These are phyloP conservation scores for Euleptes europaea DNA, from an alignment of 2,113 vertebrate species.

Conservation along the genomic window DNA sequence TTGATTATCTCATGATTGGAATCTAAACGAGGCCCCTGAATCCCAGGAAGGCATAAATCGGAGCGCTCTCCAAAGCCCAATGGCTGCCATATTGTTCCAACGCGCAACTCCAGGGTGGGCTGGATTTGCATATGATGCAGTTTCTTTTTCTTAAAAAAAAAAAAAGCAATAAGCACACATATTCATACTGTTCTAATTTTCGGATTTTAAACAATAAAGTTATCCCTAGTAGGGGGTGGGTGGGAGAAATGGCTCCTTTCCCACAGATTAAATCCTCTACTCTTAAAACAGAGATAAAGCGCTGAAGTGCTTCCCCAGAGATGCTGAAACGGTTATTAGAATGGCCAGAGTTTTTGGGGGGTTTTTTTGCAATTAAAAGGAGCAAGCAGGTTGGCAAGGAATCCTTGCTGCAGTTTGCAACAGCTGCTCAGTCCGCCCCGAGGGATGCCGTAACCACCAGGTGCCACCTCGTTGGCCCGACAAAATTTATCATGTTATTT, in stretches of 20 bases:
- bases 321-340: background rate
- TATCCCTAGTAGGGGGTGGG: too few species aligned
- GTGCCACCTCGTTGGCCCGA: background rate
- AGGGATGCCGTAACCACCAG: background rate
- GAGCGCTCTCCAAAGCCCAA: background rate
- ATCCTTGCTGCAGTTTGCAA: background rate
- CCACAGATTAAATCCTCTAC: background rate
- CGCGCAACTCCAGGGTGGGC: background rate
- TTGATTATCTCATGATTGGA: constrained; percentile 37
- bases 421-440: too few species aligned
- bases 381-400: too few species aligned
- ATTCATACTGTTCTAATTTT: background rate
- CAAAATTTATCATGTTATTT: background rate
- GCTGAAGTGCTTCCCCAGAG: background rate
- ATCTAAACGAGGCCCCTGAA: constrained; percentile 40
- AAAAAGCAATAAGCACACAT: background rate
- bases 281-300: background rate
- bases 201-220: background rate
- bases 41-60: constrained; percentile 34
- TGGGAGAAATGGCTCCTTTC: background rate
- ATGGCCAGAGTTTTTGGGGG: background rate
- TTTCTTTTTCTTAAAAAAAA: background rate
- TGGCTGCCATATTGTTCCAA: background rate
- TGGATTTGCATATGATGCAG: background rate
- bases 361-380: background rate